These are phyloP conservation scores for Hypomesus transpacificus DNA, from an alignment of 2,113 vertebrate genomes.

Conservation along the genomic window DNA sequence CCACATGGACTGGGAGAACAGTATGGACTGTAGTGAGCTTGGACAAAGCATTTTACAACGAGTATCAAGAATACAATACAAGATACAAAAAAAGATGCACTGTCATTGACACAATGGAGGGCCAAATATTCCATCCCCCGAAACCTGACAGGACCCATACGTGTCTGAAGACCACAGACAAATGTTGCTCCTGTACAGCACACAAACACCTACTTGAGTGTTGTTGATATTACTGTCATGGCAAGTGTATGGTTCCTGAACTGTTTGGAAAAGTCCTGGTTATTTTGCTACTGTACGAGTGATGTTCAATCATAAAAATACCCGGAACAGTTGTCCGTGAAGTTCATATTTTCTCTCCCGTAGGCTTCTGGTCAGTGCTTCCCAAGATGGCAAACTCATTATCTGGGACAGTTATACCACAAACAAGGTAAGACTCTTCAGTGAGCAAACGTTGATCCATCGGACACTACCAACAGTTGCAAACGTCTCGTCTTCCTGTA, in stretches of 20 bases:
- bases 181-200: no score
- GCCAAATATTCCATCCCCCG: no score
- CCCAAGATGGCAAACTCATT: conserved; percentile 98
- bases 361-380: conserved; percentile 98
- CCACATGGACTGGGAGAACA: no score
- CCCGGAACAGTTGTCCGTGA: background rate
- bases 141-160: no score
- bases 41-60: no score
- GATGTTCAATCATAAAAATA: background rate
- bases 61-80: no score
- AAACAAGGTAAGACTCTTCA: conserved; percentile 84
- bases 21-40: no score
- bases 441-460: background rate
- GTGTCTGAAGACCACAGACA: no score
- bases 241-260: conserved; percentile 2
- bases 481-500: background rate
- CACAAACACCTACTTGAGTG: background rate
- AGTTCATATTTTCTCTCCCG: conserved; percentile 18
- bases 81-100: no score
- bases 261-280: background rate
- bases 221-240: conserved; percentile 20
- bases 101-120: no score
- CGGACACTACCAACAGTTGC: background rate
- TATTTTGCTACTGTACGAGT: background rate
- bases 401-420: conserved; percentile 99